Conservation (phyloP, 2,113 vertebrate genomes). For the Marmota flaviventris region DNA sequence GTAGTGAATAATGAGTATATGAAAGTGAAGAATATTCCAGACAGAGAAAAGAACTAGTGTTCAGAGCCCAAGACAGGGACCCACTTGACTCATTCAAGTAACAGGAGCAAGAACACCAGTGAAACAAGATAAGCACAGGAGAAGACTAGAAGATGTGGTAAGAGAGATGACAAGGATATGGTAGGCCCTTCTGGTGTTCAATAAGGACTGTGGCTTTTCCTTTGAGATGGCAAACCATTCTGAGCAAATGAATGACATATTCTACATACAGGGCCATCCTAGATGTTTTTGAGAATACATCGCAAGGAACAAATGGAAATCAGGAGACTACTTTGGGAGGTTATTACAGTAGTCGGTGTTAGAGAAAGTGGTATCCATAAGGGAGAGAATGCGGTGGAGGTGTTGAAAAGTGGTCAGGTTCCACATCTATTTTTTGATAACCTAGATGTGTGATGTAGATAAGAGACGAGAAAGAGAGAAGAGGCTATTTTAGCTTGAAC, state of each 20-base stretch:
- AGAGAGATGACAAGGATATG: neutral
- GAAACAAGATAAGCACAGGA: neutral
- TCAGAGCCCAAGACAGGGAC: neutral
- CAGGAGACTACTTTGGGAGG: neutral
- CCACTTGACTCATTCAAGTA: neutral
- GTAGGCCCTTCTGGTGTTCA: neutral
- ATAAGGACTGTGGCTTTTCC: neutral
- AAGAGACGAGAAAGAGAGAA: neutral
- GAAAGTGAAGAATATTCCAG: neutral
- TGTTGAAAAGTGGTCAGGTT: neutral
- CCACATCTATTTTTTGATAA: neutral
- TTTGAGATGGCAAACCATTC: neutral
- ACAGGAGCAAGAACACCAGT: neutral
- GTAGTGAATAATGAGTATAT: neutral
- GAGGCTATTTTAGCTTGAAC: neutral
- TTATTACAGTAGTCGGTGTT: neutral
- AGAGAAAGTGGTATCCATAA: neutral
- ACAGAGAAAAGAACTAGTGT: neutral
- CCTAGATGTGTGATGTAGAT: neutral
- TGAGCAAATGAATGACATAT: neutral
- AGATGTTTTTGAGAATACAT: neutral
- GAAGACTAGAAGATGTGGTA: neutral
- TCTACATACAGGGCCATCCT: neutral
- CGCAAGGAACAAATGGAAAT: neutral
- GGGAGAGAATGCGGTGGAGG: neutral